Percentiles rank a stretch among this genome's conserved stretches.
Conservation (phyloP, 2,888 invertebrate species). For the Lepas anatifera region DNA sequence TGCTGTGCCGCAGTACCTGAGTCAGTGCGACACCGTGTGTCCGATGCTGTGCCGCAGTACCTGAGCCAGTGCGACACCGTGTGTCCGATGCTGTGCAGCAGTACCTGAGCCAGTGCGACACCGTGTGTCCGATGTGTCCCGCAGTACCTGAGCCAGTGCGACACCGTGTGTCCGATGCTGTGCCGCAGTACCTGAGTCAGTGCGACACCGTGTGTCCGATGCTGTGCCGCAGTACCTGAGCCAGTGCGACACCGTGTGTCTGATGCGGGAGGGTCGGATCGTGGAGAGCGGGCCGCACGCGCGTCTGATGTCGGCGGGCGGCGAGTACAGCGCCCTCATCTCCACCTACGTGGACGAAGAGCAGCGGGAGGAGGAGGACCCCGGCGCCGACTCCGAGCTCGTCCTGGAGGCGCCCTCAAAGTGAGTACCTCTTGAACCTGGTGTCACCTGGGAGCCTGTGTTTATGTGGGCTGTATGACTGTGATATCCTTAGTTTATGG, state of each 20-base stretch:
- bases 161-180: conserved; percentile 21
- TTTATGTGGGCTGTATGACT: too few relatives aligned
- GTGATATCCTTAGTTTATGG: too few relatives aligned
- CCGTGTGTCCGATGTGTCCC: conserved; percentile 25
- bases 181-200: conserved; percentile 40
- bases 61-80: neutral
- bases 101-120: conserved; percentile 7
- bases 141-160: conserved; percentile 44
- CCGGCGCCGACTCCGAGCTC: neutral
- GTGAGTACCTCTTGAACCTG: too few relatives aligned
- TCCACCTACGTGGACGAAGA: conserved; percentile 25
- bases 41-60: neutral
- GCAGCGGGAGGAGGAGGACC: conserved; percentile 10
- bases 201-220: conserved; percentile 33
- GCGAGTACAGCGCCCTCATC: conserved; percentile 31
- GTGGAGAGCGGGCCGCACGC: conserved; percentile 43
- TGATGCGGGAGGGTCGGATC: conserved; percentile 44
- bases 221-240: too few relatives aligned
- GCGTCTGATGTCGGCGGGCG: conserved; percentile 35
- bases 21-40: neutral
- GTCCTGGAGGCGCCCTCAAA: neutral
- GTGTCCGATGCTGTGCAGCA: too few relatives aligned
- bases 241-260: conserved; percentile 39
- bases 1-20: neutral
- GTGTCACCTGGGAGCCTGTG: too few relatives aligned